Percentiles rank a stretch among this genome's conserved stretches.
These are phyloP conservation scores for Macrophya annulata DNA, from an alignment of 2,888 invertebrate species.

Conservation along the genomic window DNA sequence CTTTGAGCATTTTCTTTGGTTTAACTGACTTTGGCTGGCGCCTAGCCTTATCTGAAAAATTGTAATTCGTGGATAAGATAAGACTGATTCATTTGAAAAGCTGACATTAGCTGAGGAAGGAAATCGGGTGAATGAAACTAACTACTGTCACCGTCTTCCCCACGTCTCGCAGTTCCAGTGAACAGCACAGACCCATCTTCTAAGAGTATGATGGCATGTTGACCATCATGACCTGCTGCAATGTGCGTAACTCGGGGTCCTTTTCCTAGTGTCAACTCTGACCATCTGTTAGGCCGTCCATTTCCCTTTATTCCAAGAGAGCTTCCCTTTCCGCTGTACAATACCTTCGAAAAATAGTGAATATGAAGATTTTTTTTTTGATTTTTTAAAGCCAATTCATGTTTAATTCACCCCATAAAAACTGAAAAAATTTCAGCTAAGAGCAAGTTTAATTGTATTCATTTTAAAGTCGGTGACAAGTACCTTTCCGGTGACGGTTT, in stretches of 20 bases:
- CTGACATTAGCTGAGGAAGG: slow-evolving; percentile 14
- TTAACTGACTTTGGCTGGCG: slow-evolving; percentile 95
- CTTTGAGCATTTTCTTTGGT: slow-evolving; percentile 95
- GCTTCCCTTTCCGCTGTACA: slow-evolving; percentile 93
- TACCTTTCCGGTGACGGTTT: slow-evolving; percentile 93
- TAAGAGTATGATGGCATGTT: slow-evolving; percentile 94
- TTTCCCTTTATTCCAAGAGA: slow-evolving; percentile 91
- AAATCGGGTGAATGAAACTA: slow-evolving; percentile 63
- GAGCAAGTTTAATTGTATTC: neutral
- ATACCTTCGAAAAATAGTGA: slow-evolving; percentile 81
- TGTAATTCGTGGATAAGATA: slow-evolving; percentile 26
- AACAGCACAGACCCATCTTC: slow-evolving; percentile 96
- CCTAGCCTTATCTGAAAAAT: slow-evolving; percentile 81
- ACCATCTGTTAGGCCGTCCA: slow-evolving; percentile 83
- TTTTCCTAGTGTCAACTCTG: slow-evolving; percentile 86
- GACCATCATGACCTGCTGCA: slow-evolving; percentile 96
- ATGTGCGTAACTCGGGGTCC: slow-evolving; percentile 88
- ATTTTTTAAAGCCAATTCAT: neutral
- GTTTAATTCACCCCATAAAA: neutral
- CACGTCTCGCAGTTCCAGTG: slow-evolving; percentile 91
- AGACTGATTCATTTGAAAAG: slow-evolving; percentile 18
- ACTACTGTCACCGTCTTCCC: slow-evolving; percentile 96
- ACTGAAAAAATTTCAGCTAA: neutral
- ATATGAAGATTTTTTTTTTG: neutral
- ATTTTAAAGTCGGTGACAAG: slow-evolving; percentile 55